Evolutionary conservation across 2,888 invertebrate genomes (phyloP).

Genomic region (Lepidocyrtinus sp.): DNA sequence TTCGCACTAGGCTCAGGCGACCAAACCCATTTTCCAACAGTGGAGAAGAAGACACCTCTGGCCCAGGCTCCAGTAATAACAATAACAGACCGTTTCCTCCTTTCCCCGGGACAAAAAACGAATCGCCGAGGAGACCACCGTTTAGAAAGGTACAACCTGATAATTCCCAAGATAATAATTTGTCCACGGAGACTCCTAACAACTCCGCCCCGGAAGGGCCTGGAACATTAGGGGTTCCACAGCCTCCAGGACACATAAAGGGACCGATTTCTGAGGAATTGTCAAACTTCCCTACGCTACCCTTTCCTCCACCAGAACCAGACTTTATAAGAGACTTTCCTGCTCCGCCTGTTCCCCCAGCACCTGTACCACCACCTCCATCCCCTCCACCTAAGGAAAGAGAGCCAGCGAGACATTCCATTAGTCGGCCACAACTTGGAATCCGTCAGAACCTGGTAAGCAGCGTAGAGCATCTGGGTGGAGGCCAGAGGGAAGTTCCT

Average conservation of each 20-base stretch:
- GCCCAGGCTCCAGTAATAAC: background rate
- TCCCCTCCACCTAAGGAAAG: slow-evolving; percentile 25
- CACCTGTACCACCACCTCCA: slow-evolving; percentile 33
- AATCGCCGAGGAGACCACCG: slow-evolving; percentile 39
- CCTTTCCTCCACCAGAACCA: slow-evolving; percentile 36
- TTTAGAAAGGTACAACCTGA: slow-evolving; percentile 42
- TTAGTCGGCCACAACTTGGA: background rate
- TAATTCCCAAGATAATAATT: slow-evolving; percentile 36
- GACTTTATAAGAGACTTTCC: slow-evolving; percentile 40
- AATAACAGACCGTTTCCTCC: slow-evolving; percentile 42
- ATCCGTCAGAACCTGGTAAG: background rate
- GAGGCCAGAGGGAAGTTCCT: background rate
- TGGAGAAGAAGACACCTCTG: slow-evolving; percentile 12
- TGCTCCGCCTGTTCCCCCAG: slow-evolving; percentile 24
- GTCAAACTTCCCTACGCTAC: slow-evolving; percentile 29
- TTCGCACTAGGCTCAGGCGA: slow-evolving; percentile 49
- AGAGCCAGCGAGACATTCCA: slow-evolving; percentile 6
- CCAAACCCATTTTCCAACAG: slow-evolving; percentile 49
- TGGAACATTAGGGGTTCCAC: slow-evolving; percentile 29
- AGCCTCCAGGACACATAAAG: background rate
- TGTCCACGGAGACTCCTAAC: slow-evolving; percentile 36
- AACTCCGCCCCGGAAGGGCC: slow-evolving; percentile 14
- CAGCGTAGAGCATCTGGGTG: background rate
- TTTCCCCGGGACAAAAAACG: slow-evolving; percentile 43
- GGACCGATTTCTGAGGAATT: slow-evolving; percentile 38